Evolutionary conservation across 2,113 vertebrate species (phyloP).

Genomic region (Dendrocopos noguchii): DNA sequence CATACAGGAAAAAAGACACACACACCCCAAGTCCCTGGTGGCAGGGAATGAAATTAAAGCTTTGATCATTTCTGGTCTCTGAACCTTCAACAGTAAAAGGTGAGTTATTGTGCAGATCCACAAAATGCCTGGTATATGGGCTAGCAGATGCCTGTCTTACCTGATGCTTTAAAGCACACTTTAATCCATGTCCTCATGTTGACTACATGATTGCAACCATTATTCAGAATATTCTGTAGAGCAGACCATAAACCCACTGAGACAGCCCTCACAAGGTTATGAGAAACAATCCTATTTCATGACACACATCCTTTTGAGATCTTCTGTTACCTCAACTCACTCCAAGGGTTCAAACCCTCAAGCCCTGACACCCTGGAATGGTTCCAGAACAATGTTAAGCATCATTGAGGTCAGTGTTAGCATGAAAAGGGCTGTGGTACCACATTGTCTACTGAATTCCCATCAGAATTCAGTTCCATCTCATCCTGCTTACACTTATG

Average conservation of each 20-base stretch:
- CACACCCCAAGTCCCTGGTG: not conserved
- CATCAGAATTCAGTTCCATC: not conserved
- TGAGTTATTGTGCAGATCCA: not conserved
- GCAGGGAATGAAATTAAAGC: not conserved
- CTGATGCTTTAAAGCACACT: not conserved
- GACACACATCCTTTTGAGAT: not conserved
- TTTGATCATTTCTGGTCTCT: slow-evolving; percentile 14
- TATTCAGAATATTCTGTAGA: not conserved
- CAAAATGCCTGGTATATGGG: not conserved
- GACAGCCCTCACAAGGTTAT: no score
- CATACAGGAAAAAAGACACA: not conserved
- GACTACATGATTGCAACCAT: not conserved
- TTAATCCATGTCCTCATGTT: not conserved
- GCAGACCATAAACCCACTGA: fast-evolving
- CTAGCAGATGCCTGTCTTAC: not conserved
- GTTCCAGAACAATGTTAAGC: not conserved
- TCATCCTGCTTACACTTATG: fast-evolving
- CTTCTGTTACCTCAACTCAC: not conserved
- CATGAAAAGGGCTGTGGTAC: not conserved
- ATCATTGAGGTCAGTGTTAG: fast-evolving
- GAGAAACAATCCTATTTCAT: not conserved
- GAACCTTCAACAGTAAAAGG: not conserved
- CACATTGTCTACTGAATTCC: not conserved
- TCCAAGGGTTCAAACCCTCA: not conserved
- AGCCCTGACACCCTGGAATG: not conserved